A percentile compares a stretch with the other conserved stretches of the same genome.
These are phyloP conservation scores for Typhlomys cinereus DNA, from an alignment of 2,113 vertebrate species.

Conservation along the genomic window DNA sequence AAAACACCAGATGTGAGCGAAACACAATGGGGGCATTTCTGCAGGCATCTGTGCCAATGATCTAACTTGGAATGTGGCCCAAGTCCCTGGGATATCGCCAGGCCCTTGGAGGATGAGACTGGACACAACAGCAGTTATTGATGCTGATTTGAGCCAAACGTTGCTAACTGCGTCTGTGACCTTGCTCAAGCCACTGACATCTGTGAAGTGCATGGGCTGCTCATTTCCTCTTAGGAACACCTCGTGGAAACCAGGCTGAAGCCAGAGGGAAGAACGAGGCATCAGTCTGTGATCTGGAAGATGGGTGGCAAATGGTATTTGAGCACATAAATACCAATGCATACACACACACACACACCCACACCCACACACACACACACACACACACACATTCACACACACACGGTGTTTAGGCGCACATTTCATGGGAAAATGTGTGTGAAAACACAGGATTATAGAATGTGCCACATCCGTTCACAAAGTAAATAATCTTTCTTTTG, in stretches of 20 bases:
- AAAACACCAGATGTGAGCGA: slow-evolving; percentile 80
- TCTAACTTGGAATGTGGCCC: slow-evolving; percentile 73
- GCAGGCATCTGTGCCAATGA: slow-evolving; percentile 68
- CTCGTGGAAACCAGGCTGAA: neutral
- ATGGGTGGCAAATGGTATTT: neutral
- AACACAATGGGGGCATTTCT: slow-evolving; percentile 80
- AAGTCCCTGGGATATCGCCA: neutral
- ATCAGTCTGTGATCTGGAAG: neutral
- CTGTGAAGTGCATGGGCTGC: neutral
- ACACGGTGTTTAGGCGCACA: neutral
- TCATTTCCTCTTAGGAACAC: slow-evolving; percentile 9
- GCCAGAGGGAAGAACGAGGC: neutral
- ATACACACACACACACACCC: no score
- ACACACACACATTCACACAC: no score
- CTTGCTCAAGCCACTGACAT: slow-evolving; percentile 51
- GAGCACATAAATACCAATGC: neutral
- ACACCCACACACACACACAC: no score
- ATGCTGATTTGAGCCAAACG: slow-evolving; percentile 55
- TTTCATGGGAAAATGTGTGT: neutral
- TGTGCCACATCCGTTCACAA: neutral
- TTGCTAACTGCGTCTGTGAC: slow-evolving; percentile 58
- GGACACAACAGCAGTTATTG: slow-evolving; percentile 46
- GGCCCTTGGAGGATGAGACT: slow-evolving; percentile 29
- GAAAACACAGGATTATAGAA: neutral
- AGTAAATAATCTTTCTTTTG: slow-evolving; percentile 9